Evolutionary conservation across 2,888 invertebrate species (phyloP), one percentile per base, ranked within the genome.

Genomic region (Tenthredo mesomela): DNA sequence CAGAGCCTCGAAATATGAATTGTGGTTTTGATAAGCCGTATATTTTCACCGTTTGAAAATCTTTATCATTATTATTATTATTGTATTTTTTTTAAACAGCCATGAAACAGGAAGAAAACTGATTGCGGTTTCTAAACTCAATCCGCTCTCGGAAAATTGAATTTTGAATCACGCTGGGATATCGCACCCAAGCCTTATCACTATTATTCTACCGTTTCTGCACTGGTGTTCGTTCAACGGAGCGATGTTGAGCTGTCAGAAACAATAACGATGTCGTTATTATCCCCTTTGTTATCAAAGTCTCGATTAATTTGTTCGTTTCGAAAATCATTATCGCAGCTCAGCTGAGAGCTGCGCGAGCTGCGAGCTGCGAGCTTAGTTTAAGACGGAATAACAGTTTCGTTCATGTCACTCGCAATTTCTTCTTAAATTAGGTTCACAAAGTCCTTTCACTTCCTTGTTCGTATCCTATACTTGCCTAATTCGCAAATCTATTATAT

Each of bases 271-370:
- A 50, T 47, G 47, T 29, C 82, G 54, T 67, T 67, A 82, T 70
- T 37, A 70, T 65, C 82, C 67, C 40, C 82, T 80, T 58, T 61
- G 82, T 82, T 82, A 47, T 70, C 82, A 82, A 82, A 70, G 67
- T 67, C 82, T 82, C 67, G 43, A 82, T 67, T 82, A 65, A 82
- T 82, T 70, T 43, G 82, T 70, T 70, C 67, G 7, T 67, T 67
- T 82, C 43, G 80, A 80, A 80, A 61, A 80, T 77, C 77, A 80
- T 61, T 80, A 80, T 40, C 61, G 80, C 18, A 18, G 15, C 33
- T 6, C 4, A 15, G 33, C 67, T n/a, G 33, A 15, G 18, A 29
- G 33, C n/a, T n/a, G n/a, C n/a, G n/a, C n/a, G n/a, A n/a, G n/a
- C n/a, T n/a, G n/a, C n/a, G n/a, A n/a, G 33, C 12, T 15, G 12